Evolutionary conservation across 1,140 invertebrate genomes (phyloP).

Genomic region (Drosophila pruinosa): DNA sequence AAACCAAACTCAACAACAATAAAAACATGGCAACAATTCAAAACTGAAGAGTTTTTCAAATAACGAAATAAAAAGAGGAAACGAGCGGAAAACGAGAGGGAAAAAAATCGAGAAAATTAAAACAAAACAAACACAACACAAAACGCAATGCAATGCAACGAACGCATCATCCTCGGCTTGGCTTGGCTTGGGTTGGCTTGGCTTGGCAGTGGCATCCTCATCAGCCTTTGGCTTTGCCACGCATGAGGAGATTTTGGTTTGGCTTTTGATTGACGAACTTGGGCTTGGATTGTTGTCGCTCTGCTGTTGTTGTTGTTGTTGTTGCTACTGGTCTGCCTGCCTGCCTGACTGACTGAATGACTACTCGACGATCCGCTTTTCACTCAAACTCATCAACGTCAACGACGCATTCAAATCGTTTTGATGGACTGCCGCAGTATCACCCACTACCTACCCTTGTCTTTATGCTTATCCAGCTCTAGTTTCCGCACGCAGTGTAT

Average conservation of each 20-base stretch:
- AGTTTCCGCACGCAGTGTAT: slow-evolving; percentile 51
- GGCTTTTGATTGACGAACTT: slow-evolving; percentile 81
- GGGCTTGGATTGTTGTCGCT: slow-evolving; percentile 46
- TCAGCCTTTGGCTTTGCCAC: slow-evolving; percentile 63
- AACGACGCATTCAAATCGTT: slow-evolving; percentile 82
- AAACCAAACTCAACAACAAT: slow-evolving; percentile 81
- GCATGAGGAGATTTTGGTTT: slow-evolving; percentile 79
- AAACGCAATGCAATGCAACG: slow-evolving; percentile 24
- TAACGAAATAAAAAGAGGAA: slow-evolving; percentile 64
- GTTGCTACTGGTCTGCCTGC: background rate
- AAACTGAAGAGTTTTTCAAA: slow-evolving; percentile 82
- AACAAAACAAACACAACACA: slow-evolving; percentile 75
- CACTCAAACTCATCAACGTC: slow-evolving; percentile 82
- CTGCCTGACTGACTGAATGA: slow-evolving; percentile 24
- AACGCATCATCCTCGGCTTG: slow-evolving; percentile 59
- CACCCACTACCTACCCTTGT: background rate
- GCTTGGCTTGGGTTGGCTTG: slow-evolving; percentile 28
- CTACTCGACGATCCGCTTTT: slow-evolving; percentile 60
- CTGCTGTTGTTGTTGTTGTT: slow-evolving; percentile 34
- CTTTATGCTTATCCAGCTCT: slow-evolving; percentile 2
- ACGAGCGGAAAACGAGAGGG: slow-evolving; percentile 30
- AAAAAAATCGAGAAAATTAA: slow-evolving; percentile 79
- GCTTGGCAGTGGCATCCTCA: slow-evolving; percentile 46
- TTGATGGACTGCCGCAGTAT: slow-evolving; percentile 70
- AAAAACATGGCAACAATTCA: slow-evolving; percentile 82